Base-by-base conservation (phyloP, 2,797 vertebrate species). In the Thunnus albacares region DNA sequence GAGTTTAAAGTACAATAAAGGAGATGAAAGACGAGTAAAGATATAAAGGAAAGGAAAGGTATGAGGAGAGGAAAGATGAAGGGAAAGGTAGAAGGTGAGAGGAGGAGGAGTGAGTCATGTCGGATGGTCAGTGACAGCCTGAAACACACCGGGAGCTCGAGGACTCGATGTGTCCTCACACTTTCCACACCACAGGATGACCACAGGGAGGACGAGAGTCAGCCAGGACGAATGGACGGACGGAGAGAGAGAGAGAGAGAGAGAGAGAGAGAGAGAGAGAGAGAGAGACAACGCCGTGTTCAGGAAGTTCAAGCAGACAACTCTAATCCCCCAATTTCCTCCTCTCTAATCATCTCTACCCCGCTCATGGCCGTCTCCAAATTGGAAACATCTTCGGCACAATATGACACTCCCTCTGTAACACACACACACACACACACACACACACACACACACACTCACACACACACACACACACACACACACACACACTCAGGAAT, bases 311-410 rank as follows among this genome's bases (percentile, higher is more conserved):
- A 97, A 96, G 96, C 97, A 98, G 97, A 99, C 97, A 96, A 95
- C 96, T 93, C 96, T 98, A 98, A 99, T 98, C 97, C 97, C 95
- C 96, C 96, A 97, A 98, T 99, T 99, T 99, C 98, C 98, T 98
- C 96, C 94, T 94, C 96, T 97, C 96, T 98, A 98, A 98, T 98
- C 97, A 98, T 96, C 95, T 97, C 96, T 96, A 93, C 94, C 94
- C 93, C 95, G 94, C 96, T 96, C 96, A 95, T 88, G 92, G 93
- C 91, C 56, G 72, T 79, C 80, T 96, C 94, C 95, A 98, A 99
- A 98, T 98, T 96, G 95, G 96, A 99, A 98, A 96, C 97, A 98
- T 96, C 94, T 96, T 89, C 85, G 52, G 64, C 86, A 88, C 90
- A 80, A 91, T 75, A 86, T 83, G 82, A 91, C 87, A 84, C 88